A percentile compares a stretch with the other conserved stretches of the same genome.
Conservation (phyloP, 2,888 invertebrate species). For the Leucania comma region DNA sequence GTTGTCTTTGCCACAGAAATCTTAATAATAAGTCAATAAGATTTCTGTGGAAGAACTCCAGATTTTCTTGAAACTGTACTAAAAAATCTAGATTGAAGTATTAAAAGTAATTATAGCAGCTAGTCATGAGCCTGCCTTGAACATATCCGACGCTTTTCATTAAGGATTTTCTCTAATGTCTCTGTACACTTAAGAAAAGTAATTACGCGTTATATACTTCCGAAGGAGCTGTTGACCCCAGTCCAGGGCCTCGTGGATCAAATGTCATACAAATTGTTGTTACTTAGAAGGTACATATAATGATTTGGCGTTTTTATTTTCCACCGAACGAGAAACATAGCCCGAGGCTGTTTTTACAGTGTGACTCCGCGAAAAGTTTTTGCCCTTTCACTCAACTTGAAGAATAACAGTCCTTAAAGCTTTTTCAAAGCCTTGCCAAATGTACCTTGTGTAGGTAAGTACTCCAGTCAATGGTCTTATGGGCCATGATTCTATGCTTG, state of each 20-base stretch:
- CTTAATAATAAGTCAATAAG: too few relatives aligned
- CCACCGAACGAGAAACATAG: slow-evolving; percentile 12
- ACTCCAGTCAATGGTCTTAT: background rate
- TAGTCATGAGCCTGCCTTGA: background rate
- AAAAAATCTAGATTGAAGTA: background rate
- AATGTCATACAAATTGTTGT: slow-evolving; percentile 47
- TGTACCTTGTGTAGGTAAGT: background rate
- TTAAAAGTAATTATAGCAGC: slow-evolving; percentile 11
- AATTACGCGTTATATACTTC: slow-evolving; percentile 36
- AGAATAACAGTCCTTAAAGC: slow-evolving; percentile 22
- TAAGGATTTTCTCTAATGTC: slow-evolving; percentile 14
- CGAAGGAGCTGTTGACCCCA: slow-evolving; percentile 25
- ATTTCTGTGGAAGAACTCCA: too few relatives aligned
- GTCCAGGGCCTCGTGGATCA: slow-evolving; percentile 15
- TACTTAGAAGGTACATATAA: slow-evolving; percentile 26
- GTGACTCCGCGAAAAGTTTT: slow-evolving; percentile 29
- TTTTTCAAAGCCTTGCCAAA: slow-evolving; percentile 16
- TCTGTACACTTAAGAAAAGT: slow-evolving; percentile 17
- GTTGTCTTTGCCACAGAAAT: too few relatives aligned
- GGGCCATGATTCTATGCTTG: background rate
- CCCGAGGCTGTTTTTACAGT: slow-evolving; percentile 14
- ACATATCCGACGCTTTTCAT: slow-evolving; percentile 21
- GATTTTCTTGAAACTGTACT: background rate
- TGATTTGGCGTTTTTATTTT: slow-evolving; percentile 47
- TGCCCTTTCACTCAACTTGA: slow-evolving; percentile 22